A percentile compares a stretch with the other conserved stretches of the same genome.
phyloP scores from a whole-genome alignment of 1,140 invertebrate genomes.

The Kradibia gibbosae region DNA sequence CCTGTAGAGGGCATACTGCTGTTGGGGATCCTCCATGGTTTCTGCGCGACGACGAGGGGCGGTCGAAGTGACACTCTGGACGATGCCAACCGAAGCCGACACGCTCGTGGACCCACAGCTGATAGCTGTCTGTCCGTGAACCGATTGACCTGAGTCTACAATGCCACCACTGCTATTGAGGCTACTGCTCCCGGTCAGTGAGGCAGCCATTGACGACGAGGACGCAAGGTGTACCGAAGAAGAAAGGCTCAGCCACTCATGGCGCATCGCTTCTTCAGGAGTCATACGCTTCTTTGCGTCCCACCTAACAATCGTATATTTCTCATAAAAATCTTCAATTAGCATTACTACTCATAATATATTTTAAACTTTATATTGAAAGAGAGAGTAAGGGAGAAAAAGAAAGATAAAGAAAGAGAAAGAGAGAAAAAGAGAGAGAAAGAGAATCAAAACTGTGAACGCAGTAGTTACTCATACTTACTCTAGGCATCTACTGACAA shows the following conservation, averaged over 20 bases:
- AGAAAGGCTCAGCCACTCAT: conserved; percentile 80
- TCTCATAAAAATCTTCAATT: too few relatives aligned
- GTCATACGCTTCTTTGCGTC: conserved; percentile 94
- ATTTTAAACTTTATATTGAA: too few relatives aligned
- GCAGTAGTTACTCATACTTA: conserved; percentile 73
- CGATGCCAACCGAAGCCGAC: conserved; percentile 47
- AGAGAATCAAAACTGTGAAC: too few relatives aligned
- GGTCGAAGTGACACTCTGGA: conserved; percentile 50
- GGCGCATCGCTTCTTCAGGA: conserved; percentile 87
- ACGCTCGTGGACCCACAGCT: conserved; percentile 55
- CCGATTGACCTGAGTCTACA: conserved; percentile 62
- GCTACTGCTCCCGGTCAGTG: conserved; percentile 54
- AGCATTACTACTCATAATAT: too few relatives aligned
- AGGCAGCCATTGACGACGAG: conserved; percentile 63
- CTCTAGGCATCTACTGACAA: conserved; percentile 93
- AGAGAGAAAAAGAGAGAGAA: too few relatives aligned
- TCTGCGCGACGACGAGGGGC: conserved; percentile 52
- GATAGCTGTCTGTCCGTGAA: conserved; percentile 60
- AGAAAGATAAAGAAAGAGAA: too few relatives aligned
- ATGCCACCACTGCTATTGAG: conserved; percentile 25
- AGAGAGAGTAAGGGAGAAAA: too few relatives aligned
- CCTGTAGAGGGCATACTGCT: conserved; percentile 66
- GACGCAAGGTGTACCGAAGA: conserved; percentile 55
- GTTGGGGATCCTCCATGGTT: conserved; percentile 64
- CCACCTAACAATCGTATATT: conserved; percentile 86